Evolutionary conservation across 2,113 vertebrate genomes (phyloP).

Genomic region (Melanotaenia duboulayi): DNA sequence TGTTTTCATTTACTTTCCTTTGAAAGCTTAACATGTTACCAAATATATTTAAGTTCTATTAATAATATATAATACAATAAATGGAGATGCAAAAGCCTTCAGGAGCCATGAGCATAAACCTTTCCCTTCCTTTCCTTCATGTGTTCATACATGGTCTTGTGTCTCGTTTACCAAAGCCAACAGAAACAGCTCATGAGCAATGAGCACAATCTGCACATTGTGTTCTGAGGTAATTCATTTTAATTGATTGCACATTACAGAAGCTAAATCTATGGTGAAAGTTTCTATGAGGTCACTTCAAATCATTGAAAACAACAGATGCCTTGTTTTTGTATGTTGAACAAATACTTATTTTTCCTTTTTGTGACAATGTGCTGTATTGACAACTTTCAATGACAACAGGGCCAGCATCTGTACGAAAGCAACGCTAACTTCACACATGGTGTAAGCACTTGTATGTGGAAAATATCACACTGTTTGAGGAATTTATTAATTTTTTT

Average conservation of each 20-base stretch:
- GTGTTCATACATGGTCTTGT: constrained; percentile 14
- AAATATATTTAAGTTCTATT: too few species aligned
- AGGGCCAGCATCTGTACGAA: not conserved
- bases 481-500: not conserved
- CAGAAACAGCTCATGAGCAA: constrained; percentile 35
- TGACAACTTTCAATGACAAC: not conserved
- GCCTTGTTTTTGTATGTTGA: not conserved
- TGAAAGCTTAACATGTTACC: too few species aligned
- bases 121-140: constrained; percentile 3
- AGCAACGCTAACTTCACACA: not conserved
- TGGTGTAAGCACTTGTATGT: not conserved
- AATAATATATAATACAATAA: too few species aligned
- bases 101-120: not conserved
- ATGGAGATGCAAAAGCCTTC: not conserved
- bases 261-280: constrained; percentile 40
- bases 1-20: not conserved
- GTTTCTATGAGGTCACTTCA: constrained; percentile 37
- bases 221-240: constrained; percentile 47
- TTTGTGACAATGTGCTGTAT: not conserved
- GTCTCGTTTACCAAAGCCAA: constrained; percentile 31
- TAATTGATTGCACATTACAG: constrained; percentile 54
- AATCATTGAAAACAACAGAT: constrained; percentile 29
- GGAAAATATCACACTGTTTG: not conserved
- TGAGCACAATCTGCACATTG: constrained; percentile 17
- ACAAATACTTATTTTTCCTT: not conserved